Conservation (phyloP, 2,797 vertebrate genomes). For the Hypotaenidia philippensis region DNA sequence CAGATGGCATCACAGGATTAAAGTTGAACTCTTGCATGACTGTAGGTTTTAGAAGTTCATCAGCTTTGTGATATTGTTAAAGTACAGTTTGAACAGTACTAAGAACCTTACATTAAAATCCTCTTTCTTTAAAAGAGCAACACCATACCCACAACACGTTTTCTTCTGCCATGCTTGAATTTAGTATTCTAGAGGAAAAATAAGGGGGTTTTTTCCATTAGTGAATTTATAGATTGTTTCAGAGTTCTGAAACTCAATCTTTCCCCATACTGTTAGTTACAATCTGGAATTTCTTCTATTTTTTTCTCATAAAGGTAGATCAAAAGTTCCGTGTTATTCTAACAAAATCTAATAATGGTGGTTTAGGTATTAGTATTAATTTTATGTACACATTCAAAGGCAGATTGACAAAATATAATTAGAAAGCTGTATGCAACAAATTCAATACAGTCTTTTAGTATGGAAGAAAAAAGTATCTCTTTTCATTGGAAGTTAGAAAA, state of each 20-base stretch:
- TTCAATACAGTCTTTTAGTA: background rate
- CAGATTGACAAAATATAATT: slow-evolving; percentile 56
- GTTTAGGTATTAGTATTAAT: slow-evolving; percentile 17
- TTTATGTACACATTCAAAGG: slow-evolving; percentile 11
- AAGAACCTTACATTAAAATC: background rate
- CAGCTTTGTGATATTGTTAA: background rate
- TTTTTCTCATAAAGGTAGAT: slow-evolving; percentile 26
- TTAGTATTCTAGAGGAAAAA: slow-evolving; percentile 17
- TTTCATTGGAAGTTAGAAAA: slow-evolving; percentile 23
- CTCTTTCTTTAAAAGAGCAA: background rate
- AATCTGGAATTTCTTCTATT: background rate
- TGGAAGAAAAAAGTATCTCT: slow-evolving; percentile 4
- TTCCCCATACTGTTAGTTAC: slow-evolving; percentile 24
- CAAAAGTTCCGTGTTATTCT: background rate
- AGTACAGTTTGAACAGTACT: background rate
- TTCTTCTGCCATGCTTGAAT: background rate
- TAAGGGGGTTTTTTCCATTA: background rate
- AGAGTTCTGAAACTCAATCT: slow-evolving; percentile 24
- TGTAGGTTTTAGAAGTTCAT: background rate
- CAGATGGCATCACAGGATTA: background rate
- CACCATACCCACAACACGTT: background rate
- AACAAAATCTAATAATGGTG: background rate
- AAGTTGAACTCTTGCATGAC: background rate
- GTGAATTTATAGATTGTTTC: slow-evolving; percentile 8
- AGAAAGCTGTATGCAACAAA: slow-evolving; percentile 17